A percentile compares a stretch with the other conserved stretches of the same genome.
These are phyloP conservation scores for Acanthosoma haemorrhoidale DNA, from an alignment of 2,888 invertebrate species.

Conservation along the genomic window DNA sequence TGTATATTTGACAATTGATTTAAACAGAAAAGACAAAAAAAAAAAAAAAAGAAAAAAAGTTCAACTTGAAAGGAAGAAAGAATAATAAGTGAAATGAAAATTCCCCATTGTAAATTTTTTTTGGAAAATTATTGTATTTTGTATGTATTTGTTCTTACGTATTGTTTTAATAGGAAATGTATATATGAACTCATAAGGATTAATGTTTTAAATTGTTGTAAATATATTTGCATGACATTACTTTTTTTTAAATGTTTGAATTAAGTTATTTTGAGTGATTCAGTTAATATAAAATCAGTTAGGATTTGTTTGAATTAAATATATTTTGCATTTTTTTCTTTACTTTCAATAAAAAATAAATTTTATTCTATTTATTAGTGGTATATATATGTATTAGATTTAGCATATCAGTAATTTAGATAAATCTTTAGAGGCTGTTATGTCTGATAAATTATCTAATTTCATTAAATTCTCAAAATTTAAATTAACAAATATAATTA, in stretches of 20 bases:
- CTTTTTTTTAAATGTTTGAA: neutral
- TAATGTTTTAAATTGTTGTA: slow-evolving; percentile 19
- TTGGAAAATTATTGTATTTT: slow-evolving; percentile 19
- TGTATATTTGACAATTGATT: neutral
- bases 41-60: neutral
- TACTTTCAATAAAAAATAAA: neutral
- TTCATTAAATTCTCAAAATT: slow-evolving; percentile 1
- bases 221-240: slow-evolving; percentile 26
- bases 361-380: neutral
- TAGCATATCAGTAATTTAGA: slow-evolving; percentile 12
- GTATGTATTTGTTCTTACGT: slow-evolving; percentile 26
- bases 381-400: slow-evolving; percentile 5
- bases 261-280: slow-evolving; percentile 13
- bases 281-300: neutral
- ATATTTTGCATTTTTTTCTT: slow-evolving; percentile 4
- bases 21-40: neutral
- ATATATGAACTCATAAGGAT: slow-evolving; percentile 2
- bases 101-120: slow-evolving; percentile 11
- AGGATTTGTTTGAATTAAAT: neutral
- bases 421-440: slow-evolving; percentile 1
- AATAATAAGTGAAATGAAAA: neutral
- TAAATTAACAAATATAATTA: neutral
- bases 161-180: slow-evolving; percentile 17
- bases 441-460: neutral
- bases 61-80: neutral